phyloP scores from a whole-genome alignment of 2,113 vertebrate genomes.

The Micromys minutus region DNA sequence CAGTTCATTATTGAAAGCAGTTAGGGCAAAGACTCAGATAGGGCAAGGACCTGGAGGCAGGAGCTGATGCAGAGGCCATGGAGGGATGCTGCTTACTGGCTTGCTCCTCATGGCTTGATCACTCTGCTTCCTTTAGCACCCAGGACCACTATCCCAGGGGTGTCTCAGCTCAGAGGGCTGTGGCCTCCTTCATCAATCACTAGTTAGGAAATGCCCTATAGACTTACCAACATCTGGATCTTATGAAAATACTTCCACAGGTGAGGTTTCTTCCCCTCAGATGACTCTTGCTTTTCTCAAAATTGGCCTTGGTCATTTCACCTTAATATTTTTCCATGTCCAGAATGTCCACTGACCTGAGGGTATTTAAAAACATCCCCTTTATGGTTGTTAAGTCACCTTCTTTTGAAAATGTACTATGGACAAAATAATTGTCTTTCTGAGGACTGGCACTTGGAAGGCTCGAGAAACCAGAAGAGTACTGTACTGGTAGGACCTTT shows the following conservation, averaged over 20 bases:
- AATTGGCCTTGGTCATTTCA: neutral
- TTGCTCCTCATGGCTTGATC: neutral
- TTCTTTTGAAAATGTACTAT: slow-evolving; percentile 49
- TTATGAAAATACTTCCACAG: neutral
- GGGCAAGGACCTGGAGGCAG: neutral
- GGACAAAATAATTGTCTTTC: neutral
- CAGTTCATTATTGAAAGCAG: neutral
- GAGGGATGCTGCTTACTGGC: neutral
- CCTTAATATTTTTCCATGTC: neutral
- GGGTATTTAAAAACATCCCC: neutral
- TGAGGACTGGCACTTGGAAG: neutral
- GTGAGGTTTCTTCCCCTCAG: no score
- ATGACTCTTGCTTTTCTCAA: neutral
- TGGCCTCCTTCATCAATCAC: no score
- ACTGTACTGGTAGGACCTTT: neutral
- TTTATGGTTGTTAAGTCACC: neutral
- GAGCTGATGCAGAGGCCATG: neutral
- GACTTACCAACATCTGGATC: neutral
- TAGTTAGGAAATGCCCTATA: neutral
- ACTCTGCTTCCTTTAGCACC: neutral
- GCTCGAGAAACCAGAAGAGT: neutral
- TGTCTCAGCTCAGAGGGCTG: neutral
- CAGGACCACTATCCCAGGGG: neutral
- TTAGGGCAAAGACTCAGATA: neutral
- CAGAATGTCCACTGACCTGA: neutral